These are phyloP conservation scores for Glossophaga mutica DNA, from an alignment of 2,797 vertebrate genomes.

Conservation along the genomic window DNA sequence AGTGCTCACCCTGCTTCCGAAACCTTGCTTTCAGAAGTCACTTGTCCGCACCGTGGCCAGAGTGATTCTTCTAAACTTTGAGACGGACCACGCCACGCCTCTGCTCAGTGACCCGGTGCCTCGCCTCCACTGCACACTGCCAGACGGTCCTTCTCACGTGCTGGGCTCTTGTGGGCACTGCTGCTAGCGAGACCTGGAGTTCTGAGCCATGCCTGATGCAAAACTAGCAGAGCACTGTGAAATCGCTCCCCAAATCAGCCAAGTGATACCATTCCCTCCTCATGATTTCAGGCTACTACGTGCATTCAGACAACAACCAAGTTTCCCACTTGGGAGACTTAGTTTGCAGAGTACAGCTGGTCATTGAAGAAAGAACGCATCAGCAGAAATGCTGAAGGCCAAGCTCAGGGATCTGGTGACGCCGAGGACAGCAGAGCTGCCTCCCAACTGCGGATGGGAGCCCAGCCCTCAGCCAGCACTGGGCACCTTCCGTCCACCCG, in stretches of 20 bases:
- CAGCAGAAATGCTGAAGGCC: constrained; percentile 44
- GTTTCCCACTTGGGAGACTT: constrained; percentile 55
- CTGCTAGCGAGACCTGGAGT: neutral
- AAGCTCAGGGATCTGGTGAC: constrained; percentile 32
- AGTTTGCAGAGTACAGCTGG: constrained; percentile 56
- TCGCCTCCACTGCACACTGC: neutral
- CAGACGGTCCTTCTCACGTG: neutral
- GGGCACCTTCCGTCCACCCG: neutral
- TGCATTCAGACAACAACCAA: constrained; percentile 37
- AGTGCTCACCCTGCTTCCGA: neutral
- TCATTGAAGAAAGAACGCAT: constrained; percentile 43
- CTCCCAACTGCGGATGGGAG: constrained; percentile 8
- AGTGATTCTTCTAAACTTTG: neutral
- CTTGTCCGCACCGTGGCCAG: neutral
- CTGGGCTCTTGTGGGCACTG: neutral
- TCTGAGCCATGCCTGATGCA: neutral
- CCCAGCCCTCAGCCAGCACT: neutral
- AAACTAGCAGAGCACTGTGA: neutral
- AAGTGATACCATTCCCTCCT: neutral
- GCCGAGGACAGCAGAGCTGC: constrained; percentile 26
- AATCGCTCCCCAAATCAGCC: constrained; percentile 10
- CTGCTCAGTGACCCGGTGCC: neutral
- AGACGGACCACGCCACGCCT: neutral
- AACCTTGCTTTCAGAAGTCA: neutral
- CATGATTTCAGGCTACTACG: neutral